Evolutionary conservation across 1,140 invertebrate species (phyloP), one percentile per base, ranked within the genome.

Genomic region (Ridgeia piscesae): DNA sequence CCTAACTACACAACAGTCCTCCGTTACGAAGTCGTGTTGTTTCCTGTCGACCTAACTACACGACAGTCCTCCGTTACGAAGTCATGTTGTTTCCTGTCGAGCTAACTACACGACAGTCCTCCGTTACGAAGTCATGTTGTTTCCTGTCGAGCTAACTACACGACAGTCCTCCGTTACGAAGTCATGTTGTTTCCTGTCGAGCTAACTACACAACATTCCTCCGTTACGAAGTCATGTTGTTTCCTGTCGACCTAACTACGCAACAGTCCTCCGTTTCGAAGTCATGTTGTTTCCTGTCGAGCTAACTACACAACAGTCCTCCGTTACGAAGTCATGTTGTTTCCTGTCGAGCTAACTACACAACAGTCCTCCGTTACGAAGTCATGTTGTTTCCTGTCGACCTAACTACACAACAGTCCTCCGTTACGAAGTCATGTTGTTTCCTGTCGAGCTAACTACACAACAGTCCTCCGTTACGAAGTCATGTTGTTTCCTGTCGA

Each of bases 301-400:
- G 2, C 14, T 77, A 31, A 21, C 58, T 77, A 77, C 58, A 31
- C 58, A 4, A 21, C 58, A 77, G 14, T 8, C 58, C 58, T 77
- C 11, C 14, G 58, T 77, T 77, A 77, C 17, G 27, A 21, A 4
- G n/a, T n/a, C n/a, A 21, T 77, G 17, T 77, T 21, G 8, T 31
- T 0, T 77, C 58, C 17, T 77, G 58, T 21, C 6, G 58, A 77
- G 2, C 14, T 77, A 31, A 21, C 58, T 77, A 77, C 58, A 31
- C 58, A 4, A 21, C 58, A 77, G 14, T 8, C 58, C 58, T 77
- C 11, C 14, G 58, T 77, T 77, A 77, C 17, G 27, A 21, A 4
- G n/a, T n/a, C n/a, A 21, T 77, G 11, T 9, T 21, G 58, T 77
- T 77, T 31, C 11, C 27, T 77, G 92, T 48, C 92, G 91, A 93